Evolutionary conservation across 1,140 invertebrate genomes (phyloP).

Genomic region (Geopemphigus sp.): DNA sequence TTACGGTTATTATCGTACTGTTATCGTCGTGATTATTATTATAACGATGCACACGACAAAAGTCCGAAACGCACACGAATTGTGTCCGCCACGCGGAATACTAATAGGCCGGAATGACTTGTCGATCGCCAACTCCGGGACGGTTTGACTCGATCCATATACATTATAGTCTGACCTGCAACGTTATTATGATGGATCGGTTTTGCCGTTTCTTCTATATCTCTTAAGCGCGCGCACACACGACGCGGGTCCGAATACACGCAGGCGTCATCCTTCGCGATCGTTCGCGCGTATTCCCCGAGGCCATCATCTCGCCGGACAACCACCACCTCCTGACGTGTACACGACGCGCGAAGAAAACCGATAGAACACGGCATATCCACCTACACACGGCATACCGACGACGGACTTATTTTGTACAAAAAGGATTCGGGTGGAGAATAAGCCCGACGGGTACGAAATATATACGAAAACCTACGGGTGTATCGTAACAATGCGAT

Average conservation of each 20-base stretch:
- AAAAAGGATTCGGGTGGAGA: no score
- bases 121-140: slow-evolving; percentile 11
- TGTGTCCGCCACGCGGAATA: slow-evolving; percentile 16
- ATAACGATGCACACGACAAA: slow-evolving; percentile 20
- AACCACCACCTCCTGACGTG: not conserved
- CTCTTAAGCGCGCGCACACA: not conserved
- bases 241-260: not conserved
- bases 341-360: not conserved
- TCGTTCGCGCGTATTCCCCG: slow-evolving; percentile 14
- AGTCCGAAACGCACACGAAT: slow-evolving; percentile 12
- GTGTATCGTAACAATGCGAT: no score
- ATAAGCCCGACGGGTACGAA: no score
- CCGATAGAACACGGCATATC: no score
- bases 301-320: not conserved
- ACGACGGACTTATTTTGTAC: no score
- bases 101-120: slow-evolving; percentile 40
- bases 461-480: no score
- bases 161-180: not conserved
- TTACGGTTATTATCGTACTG: slow-evolving; percentile 43
- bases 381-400: no score
- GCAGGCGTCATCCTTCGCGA: slow-evolving; percentile 11
- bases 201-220: not conserved
- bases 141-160: not conserved
- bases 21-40: slow-evolving; percentile 34
- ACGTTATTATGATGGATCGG: slow-evolving; percentile 14